These are phyloP conservation scores for Sisyra terminalis DNA, from an alignment of 2,888 invertebrate species.

Conservation along the genomic window DNA sequence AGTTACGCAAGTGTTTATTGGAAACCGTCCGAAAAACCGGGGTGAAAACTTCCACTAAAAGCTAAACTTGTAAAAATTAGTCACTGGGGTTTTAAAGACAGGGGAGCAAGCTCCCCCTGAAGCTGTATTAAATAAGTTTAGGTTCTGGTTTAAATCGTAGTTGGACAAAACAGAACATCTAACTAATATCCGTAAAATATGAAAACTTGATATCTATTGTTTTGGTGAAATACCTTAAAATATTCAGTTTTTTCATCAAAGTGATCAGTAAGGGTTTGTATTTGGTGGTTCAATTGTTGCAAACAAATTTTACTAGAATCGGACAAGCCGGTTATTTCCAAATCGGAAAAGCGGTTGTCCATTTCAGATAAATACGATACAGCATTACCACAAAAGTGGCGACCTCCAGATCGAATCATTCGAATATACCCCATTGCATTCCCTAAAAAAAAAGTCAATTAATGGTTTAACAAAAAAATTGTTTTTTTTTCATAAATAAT, in stretches of 20 bases:
- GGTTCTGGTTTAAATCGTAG: too few species aligned
- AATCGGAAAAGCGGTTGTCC: slow-evolving; percentile 37
- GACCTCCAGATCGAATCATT: slow-evolving; percentile 82
- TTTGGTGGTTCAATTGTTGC: slow-evolving; percentile 57
- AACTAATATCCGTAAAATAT: too few species aligned
- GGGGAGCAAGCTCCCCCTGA: too few species aligned
- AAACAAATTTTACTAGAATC: slow-evolving; percentile 45
- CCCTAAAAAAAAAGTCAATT: slow-evolving; percentile 23
- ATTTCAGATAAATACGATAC: slow-evolving; percentile 78
- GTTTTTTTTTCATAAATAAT: slow-evolving; percentile 11
- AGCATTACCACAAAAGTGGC: slow-evolving; percentile 83
- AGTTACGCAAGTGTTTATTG: slow-evolving; percentile 79
- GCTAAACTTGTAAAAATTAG: slow-evolving; percentile 26
- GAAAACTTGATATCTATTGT: too few species aligned
- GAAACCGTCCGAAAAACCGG: slow-evolving; percentile 73
- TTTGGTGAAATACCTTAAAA: slow-evolving; percentile 46
- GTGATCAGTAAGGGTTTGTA: slow-evolving; percentile 62
- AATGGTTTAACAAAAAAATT: background rate
- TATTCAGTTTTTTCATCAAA: slow-evolving; percentile 82
- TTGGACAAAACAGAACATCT: too few species aligned
- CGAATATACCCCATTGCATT: slow-evolving; percentile 95
- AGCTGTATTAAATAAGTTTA: too few species aligned
- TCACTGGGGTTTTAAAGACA: too few species aligned
- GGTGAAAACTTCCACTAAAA: slow-evolving; percentile 85
- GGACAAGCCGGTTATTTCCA: slow-evolving; percentile 40